Conservation (phyloP, 2,888 invertebrate genomes). For the Halictus ligatus region DNA sequence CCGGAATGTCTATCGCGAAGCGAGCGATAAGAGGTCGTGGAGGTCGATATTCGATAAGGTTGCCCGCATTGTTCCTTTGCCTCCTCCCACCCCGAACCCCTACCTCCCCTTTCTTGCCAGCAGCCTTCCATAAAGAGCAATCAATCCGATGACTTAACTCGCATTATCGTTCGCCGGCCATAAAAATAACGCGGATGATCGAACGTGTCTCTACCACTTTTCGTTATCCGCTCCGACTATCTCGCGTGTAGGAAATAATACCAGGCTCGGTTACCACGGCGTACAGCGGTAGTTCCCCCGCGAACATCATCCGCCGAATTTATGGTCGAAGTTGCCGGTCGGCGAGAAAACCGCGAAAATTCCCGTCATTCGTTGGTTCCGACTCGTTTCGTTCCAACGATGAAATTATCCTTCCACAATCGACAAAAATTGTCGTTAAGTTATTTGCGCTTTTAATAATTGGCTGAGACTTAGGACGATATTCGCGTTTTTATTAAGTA, state of each 20-base stretch:
- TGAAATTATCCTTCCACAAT: background rate
- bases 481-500: too few relatives aligned
- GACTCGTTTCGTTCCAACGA: background rate
- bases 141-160: constrained; percentile 65
- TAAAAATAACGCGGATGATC: constrained; percentile 56
- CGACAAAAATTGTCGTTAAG: background rate
- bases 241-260: constrained; percentile 37
- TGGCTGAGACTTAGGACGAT: too few relatives aligned
- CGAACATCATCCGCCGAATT: constrained; percentile 6
- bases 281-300: background rate
- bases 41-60: constrained; percentile 69
- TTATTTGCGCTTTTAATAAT: too few relatives aligned
- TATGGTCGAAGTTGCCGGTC: background rate
- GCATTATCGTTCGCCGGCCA: constrained; percentile 39
- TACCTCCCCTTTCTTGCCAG: background rate
- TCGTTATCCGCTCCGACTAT: constrained; percentile 27
- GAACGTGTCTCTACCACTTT: constrained; percentile 20
- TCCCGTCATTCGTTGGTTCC: background rate
- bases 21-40: constrained; percentile 64
- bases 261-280: constrained; percentile 7
- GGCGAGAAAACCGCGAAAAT: background rate
- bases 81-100: background rate
- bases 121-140: constrained; percentile 47
- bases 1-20: constrained; percentile 48
- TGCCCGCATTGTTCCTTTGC: constrained; percentile 71